Base-by-base conservation (phyloP, 2,888 invertebrate species). In the Spicauda simplicius region DNA sequence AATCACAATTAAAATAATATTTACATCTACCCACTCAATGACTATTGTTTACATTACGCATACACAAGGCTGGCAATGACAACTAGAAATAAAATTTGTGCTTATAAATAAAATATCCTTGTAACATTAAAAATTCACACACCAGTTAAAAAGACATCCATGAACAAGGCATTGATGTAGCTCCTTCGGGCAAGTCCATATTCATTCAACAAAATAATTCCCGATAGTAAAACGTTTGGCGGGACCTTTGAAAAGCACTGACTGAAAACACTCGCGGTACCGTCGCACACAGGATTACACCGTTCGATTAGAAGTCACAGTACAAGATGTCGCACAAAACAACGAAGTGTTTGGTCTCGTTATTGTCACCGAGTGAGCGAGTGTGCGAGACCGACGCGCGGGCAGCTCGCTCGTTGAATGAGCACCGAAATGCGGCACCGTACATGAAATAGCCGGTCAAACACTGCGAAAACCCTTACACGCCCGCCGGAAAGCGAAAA, bases 81-180 rank as follows among this genome's bases (percentile, higher is more conserved):
- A 37, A 14, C 41, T 41, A 41, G 12, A 50, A 64, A 50, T 37
- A 41, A 60, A 60, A 14, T 8, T 19, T 18, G 11, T 56, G n/a
- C 52, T 64, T 53, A 63, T 62, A 33, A 68, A 64, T 56, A 64
- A 71, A 64, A 62, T 58, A 55, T 41, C 25, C 18, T 37, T 68
- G 25, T 57, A 65, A 71, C 77, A 82, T 78, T 25, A 25, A 77
- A 68, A 82, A 70, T 73, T 73, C 84, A 93, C 93, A 87, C 90
- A 93, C 93, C 93, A 84, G 86, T 93, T 91, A 92, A 91, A 89
- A 91, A 87, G 88, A 93, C 91, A 93, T 93, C 93, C 93, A 93
- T 93, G 92, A 93, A 93, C 90, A 93, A 90, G 82, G 89, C 93
- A 93, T 91, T 92, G 92, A 92, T 84, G 86, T 87, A 77, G 87